Evolutionary conservation across 2,797 vertebrate genomes (phyloP), one percentile per base, ranked within the genome.

Genomic region (Arrhamphus sclerolepis): DNA sequence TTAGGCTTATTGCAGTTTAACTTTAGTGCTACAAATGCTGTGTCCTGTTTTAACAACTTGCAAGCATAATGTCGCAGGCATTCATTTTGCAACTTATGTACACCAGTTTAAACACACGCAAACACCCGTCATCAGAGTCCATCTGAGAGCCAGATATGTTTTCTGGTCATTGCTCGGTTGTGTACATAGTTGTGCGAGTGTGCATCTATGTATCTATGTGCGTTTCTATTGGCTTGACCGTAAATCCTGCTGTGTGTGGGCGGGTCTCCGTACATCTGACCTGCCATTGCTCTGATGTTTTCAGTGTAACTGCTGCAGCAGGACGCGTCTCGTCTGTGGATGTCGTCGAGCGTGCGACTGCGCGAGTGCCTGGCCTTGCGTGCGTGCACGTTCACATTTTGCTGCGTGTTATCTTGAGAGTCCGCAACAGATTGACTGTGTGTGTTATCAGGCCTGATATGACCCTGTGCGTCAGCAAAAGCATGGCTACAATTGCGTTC

Each of bases 181-280:
- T 84, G 74, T 1, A 65, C 9, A 22, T 67, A 47, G 22, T 82
- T 78, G 4, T 78, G 69, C 0, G 56, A 34, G 44, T 14, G 34
- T 14, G 34, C 34, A 13, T 38, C 34, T 16, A 38, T 9, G 31
- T 34, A 9, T 31, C 8, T 7, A 9, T 77, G 75, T 31, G 75
- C 0, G 75, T 47, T 56, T 1, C 57, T 63, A 62, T 51, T 38
- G 2, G 16, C 2, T 13, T 14, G 34, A 4, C 4, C 8, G 11
- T 51, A 22, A 0, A 28, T 56, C 48, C 56, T 40, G 53, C 55
- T 16, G 18, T 18, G 79, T 0, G 41, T 0, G 2, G 56, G 72
- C 0, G 86, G 63, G 18, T 81, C 74, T 4, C 81, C 83, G 38
- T 90, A 90, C 87, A 90, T 91, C 72, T 86, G 84, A 11, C 83